Percentiles rank a stretch among this genome's conserved stretches.
Evolutionary conservation across 2,113 vertebrate genomes (phyloP).

Genomic region (Limanda limanda): DNA sequence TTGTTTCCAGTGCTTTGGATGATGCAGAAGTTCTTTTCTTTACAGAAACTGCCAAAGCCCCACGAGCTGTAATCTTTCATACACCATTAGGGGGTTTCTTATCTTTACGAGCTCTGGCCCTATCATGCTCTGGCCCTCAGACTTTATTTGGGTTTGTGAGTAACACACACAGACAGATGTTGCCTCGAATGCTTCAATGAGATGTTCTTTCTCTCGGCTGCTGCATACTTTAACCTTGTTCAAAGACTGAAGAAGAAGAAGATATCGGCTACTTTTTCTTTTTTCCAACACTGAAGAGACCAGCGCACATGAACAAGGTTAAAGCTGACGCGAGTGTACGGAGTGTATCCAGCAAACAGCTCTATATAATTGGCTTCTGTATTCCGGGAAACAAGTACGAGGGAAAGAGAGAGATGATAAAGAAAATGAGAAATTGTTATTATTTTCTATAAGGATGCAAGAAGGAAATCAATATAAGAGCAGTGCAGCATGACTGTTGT

Average conservation of each 20-base stretch:
- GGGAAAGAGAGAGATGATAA: background rate
- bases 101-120: slow-evolving; percentile 4
- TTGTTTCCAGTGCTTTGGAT: background rate
- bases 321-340: background rate
- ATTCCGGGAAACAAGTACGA: background rate
- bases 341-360: background rate
- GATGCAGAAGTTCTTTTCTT: background rate
- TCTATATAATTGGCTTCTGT: slow-evolving; percentile 13
- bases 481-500: slow-evolving; percentile 8
- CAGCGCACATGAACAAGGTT: slow-evolving; percentile 5
- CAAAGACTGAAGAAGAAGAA: slow-evolving; percentile 1
- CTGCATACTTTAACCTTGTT: slow-evolving; percentile 5
- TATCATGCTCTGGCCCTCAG: background rate
- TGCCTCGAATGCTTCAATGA: slow-evolving; percentile 24
- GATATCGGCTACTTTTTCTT: background rate
- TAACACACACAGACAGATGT: slow-evolving; percentile 31
- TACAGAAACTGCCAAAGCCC: slow-evolving; percentile 6
- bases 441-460: slow-evolving; percentile 28
- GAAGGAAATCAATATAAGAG: slow-evolving; percentile 27
- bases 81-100: slow-evolving; percentile 2
- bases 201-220: background rate
- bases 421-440: slow-evolving; percentile 10
- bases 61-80: slow-evolving; percentile 16
- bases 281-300: background rate
- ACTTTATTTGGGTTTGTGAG: slow-evolving; percentile 18